Conservation (phyloP, 2,888 invertebrate species). For the Habroteleia sp. region DNA sequence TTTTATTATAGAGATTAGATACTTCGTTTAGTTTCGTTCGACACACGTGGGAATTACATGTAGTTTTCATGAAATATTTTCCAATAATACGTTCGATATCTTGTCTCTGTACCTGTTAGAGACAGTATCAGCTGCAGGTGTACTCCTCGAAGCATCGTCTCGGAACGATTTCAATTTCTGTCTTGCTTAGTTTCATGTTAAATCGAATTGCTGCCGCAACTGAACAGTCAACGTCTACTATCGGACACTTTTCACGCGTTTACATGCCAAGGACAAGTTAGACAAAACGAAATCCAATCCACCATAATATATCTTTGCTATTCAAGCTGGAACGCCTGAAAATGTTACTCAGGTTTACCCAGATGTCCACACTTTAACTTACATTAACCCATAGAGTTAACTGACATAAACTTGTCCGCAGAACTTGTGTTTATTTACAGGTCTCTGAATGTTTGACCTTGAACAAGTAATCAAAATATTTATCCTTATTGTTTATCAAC, state of each 20-base stretch:
- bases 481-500: too few species aligned
- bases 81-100: constrained; percentile 43
- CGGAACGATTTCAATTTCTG: constrained; percentile 55
- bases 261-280: constrained; percentile 49
- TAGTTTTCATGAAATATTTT: constrained; percentile 56
- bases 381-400: too few species aligned
- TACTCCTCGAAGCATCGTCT: constrained; percentile 46
- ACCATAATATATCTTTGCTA: constrained; percentile 53
- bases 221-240: constrained; percentile 56
- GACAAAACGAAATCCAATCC: constrained; percentile 58
- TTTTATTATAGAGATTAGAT: constrained; percentile 32
- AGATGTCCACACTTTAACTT: too few species aligned
- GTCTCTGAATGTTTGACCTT: too few species aligned
- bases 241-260: constrained; percentile 51
- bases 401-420: constrained; percentile 3
- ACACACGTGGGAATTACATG: constrained; percentile 18
- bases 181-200: constrained; percentile 48
- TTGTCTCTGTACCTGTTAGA: constrained; percentile 39
- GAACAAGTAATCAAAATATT: too few species aligned
- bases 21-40: constrained; percentile 10
- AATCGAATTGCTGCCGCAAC: constrained; percentile 55
- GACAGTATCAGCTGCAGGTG: constrained; percentile 49
- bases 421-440: too few species aligned
- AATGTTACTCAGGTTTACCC: constrained; percentile 32
- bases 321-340: constrained; percentile 18